Base-by-base conservation (phyloP, 2,113 vertebrate genomes). In the Bombycilla garrulus region DNA sequence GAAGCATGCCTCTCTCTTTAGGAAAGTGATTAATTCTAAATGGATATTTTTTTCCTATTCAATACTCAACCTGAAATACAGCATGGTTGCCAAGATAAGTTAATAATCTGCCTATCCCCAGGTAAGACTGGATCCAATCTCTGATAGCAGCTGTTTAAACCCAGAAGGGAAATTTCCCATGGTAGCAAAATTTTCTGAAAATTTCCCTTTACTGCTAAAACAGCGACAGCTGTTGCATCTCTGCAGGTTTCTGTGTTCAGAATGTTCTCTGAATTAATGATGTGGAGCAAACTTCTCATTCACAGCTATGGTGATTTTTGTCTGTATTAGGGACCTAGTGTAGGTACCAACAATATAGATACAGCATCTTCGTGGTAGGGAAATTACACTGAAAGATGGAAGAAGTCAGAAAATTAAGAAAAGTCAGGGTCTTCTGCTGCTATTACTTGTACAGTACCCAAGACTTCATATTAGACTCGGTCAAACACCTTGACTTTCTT, bases 121-220 rank as follows among this genome's bases (percentile, higher is more conserved):
- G 57, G 57, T 82, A 58, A 21, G 42, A 82, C 50, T 91, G 50
- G 70, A 92, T 87, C 25, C 10, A 9, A n/a, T 33, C 23, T 89
- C 61, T 92, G 53, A 81, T 29, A 73, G 51, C 35, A 66, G 21
- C 23, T 80, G 9, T 38, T 35, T 90, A 76, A 79, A 33, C 31
- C n/a, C 44, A 66, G 61, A 88, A 66, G 45, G 74, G 70, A 97
- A 95, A 94, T 94, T 95, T 94, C 48, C 26, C 29, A 60, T 12
- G 62, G 26, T 3, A 56, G 6, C 18, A 24, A 83, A 78, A 81
- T 91, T 91, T 95, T 92, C 70, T 86, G 36, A 91, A 85, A 95
- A 90, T 92, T 95, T 94, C 93, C 94, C 57, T 87, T 85, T 50
- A 66, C 40, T n/a, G 18, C 9, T 86, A 24, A 50, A 76, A 47